Evolutionary conservation across 2,113 vertebrate genomes (phyloP), one percentile per base, ranked within the genome.

Genomic region (Lichenostomus cassidix): DNA sequence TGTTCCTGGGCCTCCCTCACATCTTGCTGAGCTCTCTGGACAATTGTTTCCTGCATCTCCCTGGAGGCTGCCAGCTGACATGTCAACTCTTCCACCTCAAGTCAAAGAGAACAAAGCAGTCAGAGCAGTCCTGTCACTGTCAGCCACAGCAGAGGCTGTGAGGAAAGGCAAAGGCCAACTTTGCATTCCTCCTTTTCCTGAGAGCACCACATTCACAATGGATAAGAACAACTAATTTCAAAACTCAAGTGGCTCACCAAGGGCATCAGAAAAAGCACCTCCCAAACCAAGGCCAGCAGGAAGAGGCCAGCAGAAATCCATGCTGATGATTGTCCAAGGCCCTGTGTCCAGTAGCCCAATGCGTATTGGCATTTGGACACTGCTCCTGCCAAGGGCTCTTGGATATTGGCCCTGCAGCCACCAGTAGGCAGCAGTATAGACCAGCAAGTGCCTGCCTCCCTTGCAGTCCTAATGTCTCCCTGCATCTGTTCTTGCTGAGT

Each of bases 61-160:
- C 97, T 35, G 4, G 91, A 93, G 42, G 79, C 90, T 88, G 92
- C 67, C 21, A 98, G 85, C 68, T 97, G 96, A 92, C 93, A 93
- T 21, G 83, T 94, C 86, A 98, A 49, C 44, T 98, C 92, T 59
- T 97, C 95, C 31, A 97, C 94, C 98, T 98, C 58, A 44, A 94
- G 90, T 14, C 47, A 47, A 77, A 69, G 29, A 74, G 3, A 81
- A 68, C 21, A 33, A 56, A 94, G 49, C 62, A 75, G 53, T 35
- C 41, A 92, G 60, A 91, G 10, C 49, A 50, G 24, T n/a, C 49
- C 23, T 37, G 37, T 37, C 37, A 7, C 50, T 35, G 25, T 8
- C 33, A 83, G 46, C 14, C 29, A 7, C 33, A 33, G 16, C 65
- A 17, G 4, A 22, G 4, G 8, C 27, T 28, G 28, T 13, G 33